Percentiles rank a stretch among this genome's conserved stretches.
phyloP scores from a whole-genome alignment of 2,888 invertebrate species.

The Kuschelorhynchus macadamiae region DNA sequence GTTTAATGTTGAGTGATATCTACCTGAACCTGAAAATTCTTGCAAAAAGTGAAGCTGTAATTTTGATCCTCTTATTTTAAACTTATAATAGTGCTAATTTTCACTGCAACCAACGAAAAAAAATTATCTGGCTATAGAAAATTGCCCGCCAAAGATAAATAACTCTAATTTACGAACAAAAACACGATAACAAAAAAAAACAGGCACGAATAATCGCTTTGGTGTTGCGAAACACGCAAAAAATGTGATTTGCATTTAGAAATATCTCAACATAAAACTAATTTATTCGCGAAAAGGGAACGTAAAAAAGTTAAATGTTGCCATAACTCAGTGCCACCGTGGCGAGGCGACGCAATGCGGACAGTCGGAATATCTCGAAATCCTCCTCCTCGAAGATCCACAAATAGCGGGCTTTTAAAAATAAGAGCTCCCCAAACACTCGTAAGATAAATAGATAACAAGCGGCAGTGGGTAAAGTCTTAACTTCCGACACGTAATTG shows the following conservation, averaged over 20 bases:
- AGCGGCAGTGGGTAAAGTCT: slow-evolving; percentile 53
- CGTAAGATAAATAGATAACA: slow-evolving; percentile 64
- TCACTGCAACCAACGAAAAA: no score
- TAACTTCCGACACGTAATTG: slow-evolving; percentile 38
- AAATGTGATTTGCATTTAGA: slow-evolving; percentile 47
- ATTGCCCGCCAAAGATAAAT: slow-evolving; percentile 43
- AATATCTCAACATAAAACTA: slow-evolving; percentile 45
- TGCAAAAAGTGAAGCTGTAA: no score
- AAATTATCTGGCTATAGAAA: slow-evolving; percentile 9
- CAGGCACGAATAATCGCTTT: slow-evolving; percentile 37
- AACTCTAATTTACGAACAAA: slow-evolving; percentile 41
- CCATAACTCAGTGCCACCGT: slow-evolving; percentile 43
- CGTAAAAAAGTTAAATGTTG: slow-evolving; percentile 48
- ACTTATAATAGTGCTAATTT: no score
- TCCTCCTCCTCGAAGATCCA: slow-evolving; percentile 39
- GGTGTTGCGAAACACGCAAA: slow-evolving; percentile 42
- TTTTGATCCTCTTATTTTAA: no score
- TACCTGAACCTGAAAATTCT: no score
- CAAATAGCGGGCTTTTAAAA: slow-evolving; percentile 55
- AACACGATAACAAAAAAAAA: slow-evolving; percentile 39
- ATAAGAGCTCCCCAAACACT: slow-evolving; percentile 57
- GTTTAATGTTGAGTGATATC: no score
- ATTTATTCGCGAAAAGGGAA: slow-evolving; percentile 47
- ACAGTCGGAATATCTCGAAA: slow-evolving; percentile 37
- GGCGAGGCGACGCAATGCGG: slow-evolving; percentile 47